Percentiles rank a stretch among this genome's conserved stretches.
These are phyloP conservation scores for Zootermopsis nevadensis DNA, from an alignment of 2,888 invertebrate species.

Conservation along the genomic window DNA sequence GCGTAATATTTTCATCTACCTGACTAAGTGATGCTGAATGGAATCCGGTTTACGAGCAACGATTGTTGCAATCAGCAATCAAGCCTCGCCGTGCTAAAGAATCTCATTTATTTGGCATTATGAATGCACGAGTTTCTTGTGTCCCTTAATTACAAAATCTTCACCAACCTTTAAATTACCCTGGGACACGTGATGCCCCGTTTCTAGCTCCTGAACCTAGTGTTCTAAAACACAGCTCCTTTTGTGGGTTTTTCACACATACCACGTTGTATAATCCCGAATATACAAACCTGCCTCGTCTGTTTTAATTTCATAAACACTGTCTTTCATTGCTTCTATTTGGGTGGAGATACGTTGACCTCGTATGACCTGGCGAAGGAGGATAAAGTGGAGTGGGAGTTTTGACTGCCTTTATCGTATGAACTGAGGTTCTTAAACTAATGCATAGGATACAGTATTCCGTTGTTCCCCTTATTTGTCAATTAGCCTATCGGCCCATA, in stretches of 20 bases:
- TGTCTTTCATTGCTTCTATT: background rate
- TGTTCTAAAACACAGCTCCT: background rate
- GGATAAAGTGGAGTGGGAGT: background rate
- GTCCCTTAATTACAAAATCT: background rate
- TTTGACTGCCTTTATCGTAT: too few species aligned
- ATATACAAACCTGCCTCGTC: background rate
- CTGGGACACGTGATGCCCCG: background rate
- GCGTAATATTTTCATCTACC: too few species aligned
- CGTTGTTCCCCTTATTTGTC: too few species aligned
- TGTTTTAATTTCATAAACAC: constrained; percentile 10
- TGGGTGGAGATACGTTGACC: background rate
- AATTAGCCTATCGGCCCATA: too few species aligned
- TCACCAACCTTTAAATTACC: background rate
- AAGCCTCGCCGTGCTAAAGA: background rate
- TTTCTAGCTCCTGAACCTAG: background rate
- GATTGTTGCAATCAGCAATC: background rate
- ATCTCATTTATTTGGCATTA: background rate
- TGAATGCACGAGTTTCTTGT: background rate
- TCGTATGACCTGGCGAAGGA: background rate
- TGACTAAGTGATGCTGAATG: too few species aligned
- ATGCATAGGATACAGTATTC: too few species aligned
- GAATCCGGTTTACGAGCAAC: too few species aligned
- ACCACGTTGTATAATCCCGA: background rate
- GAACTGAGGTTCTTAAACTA: too few species aligned
- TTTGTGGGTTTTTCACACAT: constrained; percentile 4